Evolutionary conservation across 2,888 invertebrate genomes (phyloP).

Genomic region (Drosophila cracens): DNA sequence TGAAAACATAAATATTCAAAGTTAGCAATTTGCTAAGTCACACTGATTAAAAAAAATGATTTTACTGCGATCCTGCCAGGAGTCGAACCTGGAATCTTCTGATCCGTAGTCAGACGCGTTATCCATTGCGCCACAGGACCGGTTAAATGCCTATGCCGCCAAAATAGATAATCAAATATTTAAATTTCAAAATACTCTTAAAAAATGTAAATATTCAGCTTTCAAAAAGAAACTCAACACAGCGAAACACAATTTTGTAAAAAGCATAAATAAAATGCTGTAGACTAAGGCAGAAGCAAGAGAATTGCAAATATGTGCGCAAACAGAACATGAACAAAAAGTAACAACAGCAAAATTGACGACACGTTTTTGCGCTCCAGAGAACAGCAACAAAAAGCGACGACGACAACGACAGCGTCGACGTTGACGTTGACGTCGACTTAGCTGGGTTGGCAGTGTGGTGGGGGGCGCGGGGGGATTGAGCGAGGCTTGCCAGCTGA

Average conservation of each 20-base stretch:
- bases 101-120: slow-evolving; percentile 86
- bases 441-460: neutral
- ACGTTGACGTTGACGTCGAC: slow-evolving; percentile 4
- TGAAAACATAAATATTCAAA: neutral
- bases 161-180: slow-evolving; percentile 4
- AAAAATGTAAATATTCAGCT: neutral
- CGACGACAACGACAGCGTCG: slow-evolving; percentile 9
- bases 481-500: slow-evolving; percentile 26
- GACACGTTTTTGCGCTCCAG: slow-evolving; percentile 75
- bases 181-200: neutral
- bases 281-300: slow-evolving; percentile 16
- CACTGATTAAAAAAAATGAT: neutral
- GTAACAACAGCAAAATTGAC: slow-evolving; percentile 42
- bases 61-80: slow-evolving; percentile 84
- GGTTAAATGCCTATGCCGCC: neutral
- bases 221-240: neutral
- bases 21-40: neutral
- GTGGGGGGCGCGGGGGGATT: neutral
- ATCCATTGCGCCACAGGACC: slow-evolving; percentile 86
- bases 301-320: slow-evolving; percentile 39
- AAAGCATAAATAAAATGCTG: slow-evolving; percentile 17
- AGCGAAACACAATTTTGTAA: neutral
- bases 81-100: slow-evolving; percentile 86
- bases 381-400: slow-evolving; percentile 27
- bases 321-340: slow-evolving; percentile 23